phyloP scores from a whole-genome alignment of 2,888 invertebrate genomes.

The Acrobasis suavella region DNA sequence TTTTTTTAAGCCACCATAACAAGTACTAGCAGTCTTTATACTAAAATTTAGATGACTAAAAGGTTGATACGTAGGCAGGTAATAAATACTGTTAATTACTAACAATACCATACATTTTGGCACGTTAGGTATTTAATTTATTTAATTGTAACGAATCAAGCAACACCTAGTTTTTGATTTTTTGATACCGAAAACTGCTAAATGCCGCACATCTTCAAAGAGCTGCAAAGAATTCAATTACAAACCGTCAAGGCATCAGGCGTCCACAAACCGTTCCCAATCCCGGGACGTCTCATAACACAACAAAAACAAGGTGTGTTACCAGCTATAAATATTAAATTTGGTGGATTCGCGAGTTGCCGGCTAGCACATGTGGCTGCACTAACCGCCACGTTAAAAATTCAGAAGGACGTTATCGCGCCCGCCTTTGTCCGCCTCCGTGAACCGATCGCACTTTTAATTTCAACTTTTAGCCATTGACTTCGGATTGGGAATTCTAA shows the following conservation, averaged over 20 bases:
- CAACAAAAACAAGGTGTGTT: slow-evolving; percentile 65
- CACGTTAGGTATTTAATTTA: too few species aligned
- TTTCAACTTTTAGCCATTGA: slow-evolving; percentile 7
- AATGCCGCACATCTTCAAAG: neutral
- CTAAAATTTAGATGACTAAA: too few species aligned
- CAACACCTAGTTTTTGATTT: too few species aligned
- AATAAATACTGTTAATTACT: too few species aligned
- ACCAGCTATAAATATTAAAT: slow-evolving; percentile 77
- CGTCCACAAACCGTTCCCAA: slow-evolving; percentile 39
- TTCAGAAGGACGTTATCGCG: slow-evolving; percentile 65
- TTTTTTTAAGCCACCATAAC: too few species aligned
- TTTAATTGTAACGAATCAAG: too few species aligned
- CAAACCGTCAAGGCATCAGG: slow-evolving; percentile 21
- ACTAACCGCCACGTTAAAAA: slow-evolving; percentile 74
- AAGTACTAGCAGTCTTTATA: too few species aligned
- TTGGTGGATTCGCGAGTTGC: slow-evolving; percentile 66
- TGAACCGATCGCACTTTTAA: slow-evolving; percentile 42
- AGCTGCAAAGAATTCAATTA: slow-evolving; percentile 33
- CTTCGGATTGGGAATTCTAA: neutral
- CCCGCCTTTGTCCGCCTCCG: slow-evolving; percentile 51
- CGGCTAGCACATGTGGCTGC: slow-evolving; percentile 66
- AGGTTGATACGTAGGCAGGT: too few species aligned
- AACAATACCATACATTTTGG: too few species aligned
- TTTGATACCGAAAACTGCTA: neutral
- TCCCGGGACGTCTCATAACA: slow-evolving; percentile 57